phyloP scores from a whole-genome alignment of 2,113 vertebrate genomes.

The Glaucomys volans region DNA sequence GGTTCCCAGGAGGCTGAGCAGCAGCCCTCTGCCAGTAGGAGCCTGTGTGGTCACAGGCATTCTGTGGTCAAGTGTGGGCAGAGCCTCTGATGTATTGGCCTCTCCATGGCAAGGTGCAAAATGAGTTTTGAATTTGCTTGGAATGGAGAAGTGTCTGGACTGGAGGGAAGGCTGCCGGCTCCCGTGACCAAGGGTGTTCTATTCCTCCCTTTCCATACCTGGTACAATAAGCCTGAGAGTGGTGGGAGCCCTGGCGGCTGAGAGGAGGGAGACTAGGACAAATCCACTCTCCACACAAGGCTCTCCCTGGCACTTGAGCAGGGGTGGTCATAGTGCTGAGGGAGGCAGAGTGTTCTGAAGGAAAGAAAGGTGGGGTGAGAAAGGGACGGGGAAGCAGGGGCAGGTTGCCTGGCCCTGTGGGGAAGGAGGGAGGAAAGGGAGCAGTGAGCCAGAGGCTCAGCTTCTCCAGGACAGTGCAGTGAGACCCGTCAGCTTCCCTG shows the following conservation, averaged over 20 bases:
- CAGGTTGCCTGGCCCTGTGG: fast-evolving
- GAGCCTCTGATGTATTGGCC: not conserved
- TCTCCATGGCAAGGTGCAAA: not conserved
- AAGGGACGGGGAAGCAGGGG: fast-evolving
- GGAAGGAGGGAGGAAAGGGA: fast-evolving
- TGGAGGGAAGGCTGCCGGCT: fast-evolving
- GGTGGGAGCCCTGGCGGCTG: not conserved
- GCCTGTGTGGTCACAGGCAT: too few species aligned
- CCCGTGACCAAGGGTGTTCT: fast-evolving
- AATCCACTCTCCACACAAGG: not conserved
- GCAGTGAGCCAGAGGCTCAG: fast-evolving
- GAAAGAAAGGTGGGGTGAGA: not conserved
- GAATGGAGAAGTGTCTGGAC: not conserved
- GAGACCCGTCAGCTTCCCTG: fast-evolving
- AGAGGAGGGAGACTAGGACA: not conserved
- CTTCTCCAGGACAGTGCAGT: not conserved
- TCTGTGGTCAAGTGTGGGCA: not conserved
- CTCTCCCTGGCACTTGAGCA: fast-evolving
- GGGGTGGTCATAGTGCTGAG: fast-evolving
- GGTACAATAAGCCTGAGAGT: not conserved
- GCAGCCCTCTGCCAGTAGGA: not conserved
- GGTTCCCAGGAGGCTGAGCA: not conserved
- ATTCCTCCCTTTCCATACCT: fast-evolving
- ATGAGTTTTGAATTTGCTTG: not conserved
- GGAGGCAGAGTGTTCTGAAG: fast-evolving